These are phyloP conservation scores for Gavialis gangeticus DNA, from an alignment of 2,113 vertebrate genomes.

Conservation along the genomic window DNA sequence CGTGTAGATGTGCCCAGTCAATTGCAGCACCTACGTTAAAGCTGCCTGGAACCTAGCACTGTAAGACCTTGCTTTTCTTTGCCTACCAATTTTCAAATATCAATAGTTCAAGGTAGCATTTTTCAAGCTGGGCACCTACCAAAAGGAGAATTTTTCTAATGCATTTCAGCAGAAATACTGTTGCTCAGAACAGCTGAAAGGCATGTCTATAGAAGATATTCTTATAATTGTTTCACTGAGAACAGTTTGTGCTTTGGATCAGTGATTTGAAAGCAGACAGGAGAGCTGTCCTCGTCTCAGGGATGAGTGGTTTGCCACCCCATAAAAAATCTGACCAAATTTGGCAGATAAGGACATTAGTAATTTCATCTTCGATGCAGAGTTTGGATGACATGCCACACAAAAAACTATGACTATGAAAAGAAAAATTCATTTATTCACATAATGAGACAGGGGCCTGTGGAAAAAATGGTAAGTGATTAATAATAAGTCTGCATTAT, in stretches of 20 bases:
- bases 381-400: not conserved
- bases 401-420: not conserved
- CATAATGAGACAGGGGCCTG: not conserved
- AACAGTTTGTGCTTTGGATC: not conserved
- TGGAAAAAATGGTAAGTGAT: not conserved
- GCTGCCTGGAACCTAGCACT: not conserved
- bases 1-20: too few species aligned
- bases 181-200: not conserved
- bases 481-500: not conserved
- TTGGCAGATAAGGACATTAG: not conserved
- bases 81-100: not conserved
- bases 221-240: not conserved
- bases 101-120: not conserved
- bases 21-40: not conserved
- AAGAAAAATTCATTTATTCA: not conserved
- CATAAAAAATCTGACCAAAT: not conserved
- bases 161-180: not conserved
- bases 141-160: not conserved
- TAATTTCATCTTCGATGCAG: not conserved
- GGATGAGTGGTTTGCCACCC: not conserved
- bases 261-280: not conserved
- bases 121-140: not conserved
- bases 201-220: rapidly evolving
- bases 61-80: not conserved
- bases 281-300: not conserved